A percentile compares a stretch with the other conserved stretches of the same genome.
Evolutionary conservation across 2,797 vertebrate genomes (phyloP).

Genomic region (Cyclopterus lumpus): DNA sequence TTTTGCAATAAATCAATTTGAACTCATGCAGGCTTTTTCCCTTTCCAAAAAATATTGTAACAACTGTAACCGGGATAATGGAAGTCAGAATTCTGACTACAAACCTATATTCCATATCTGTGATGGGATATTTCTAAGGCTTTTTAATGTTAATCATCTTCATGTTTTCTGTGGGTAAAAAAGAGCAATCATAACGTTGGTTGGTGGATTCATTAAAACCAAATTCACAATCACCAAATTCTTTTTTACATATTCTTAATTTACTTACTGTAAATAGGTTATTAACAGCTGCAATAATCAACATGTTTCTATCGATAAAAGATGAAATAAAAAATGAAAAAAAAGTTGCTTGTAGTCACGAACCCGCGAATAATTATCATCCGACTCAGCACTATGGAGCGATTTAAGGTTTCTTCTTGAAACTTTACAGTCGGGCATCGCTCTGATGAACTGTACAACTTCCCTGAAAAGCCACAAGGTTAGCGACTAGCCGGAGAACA

Average conservation of each 20-base stretch:
- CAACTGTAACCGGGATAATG: neutral
- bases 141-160: neutral
- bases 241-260: neutral
- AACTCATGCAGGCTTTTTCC: conserved; percentile 38
- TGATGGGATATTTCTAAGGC: conserved; percentile 17
- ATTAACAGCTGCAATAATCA: neutral
- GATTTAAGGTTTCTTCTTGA: neutral
- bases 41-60: conserved; percentile 28
- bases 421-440: neutral
- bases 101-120: neutral
- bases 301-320: neutral
- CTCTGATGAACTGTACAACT: neutral
- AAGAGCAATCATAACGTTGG: neutral
- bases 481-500: neutral
- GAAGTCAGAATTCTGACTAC: conserved; percentile 1
- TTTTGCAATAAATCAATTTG: conserved; percentile 43
- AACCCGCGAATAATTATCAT: neutral
- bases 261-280: neutral
- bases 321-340: neutral
- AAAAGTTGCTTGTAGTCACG: neutral
- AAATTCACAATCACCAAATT: neutral
- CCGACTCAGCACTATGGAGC: neutral
- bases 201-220: neutral
- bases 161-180: neutral
- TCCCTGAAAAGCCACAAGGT: too few relatives aligned